Evolutionary conservation across 2,797 vertebrate species (phyloP).

Genomic region (Borostomias antarcticus): DNA sequence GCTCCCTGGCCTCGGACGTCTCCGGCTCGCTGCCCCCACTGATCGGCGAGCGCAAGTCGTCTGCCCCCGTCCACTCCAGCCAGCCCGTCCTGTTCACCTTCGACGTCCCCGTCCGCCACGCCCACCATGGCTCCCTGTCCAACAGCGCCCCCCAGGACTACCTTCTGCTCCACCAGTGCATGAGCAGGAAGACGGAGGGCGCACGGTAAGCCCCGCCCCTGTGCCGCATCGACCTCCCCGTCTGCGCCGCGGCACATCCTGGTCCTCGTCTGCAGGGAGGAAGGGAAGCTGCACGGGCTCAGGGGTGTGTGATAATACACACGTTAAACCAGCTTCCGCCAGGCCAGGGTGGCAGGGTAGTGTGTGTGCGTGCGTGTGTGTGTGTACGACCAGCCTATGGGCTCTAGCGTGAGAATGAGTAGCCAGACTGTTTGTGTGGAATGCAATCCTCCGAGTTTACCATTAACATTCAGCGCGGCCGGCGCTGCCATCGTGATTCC

Average conservation of each 20-base stretch:
- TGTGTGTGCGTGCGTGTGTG: slow-evolving; percentile 1
- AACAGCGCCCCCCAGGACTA: slow-evolving; percentile 98
- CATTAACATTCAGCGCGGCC: slow-evolving; percentile 56
- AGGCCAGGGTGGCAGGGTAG: not conserved
- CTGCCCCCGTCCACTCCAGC: slow-evolving; percentile 90
- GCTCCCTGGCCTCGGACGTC: slow-evolving; percentile 88
- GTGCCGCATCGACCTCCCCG: slow-evolving; percentile 71
- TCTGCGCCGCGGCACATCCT: slow-evolving; percentile 68
- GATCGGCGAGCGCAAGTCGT: slow-evolving; percentile 86
- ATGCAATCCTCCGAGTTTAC: slow-evolving; percentile 29
- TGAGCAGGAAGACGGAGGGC: slow-evolving; percentile 94
- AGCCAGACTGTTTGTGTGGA: slow-evolving; percentile 32
- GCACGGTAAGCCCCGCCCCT: slow-evolving; percentile 80
- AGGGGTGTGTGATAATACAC: not conserved
- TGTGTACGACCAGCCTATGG: not conserved
- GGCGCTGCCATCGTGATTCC: slow-evolving; percentile 37
- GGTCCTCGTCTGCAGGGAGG: slow-evolving; percentile 23
- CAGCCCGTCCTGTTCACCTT: slow-evolving; percentile 97
- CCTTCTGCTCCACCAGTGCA: slow-evolving; percentile 97
- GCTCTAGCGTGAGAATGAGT: not conserved
- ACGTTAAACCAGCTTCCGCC: not conserved
- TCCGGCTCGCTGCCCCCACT: slow-evolving; percentile 77
- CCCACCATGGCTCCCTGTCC: slow-evolving; percentile 85
- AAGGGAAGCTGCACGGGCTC: not conserved
- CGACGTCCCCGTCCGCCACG: slow-evolving; percentile 82